Percentiles rank a stretch among this genome's conserved stretches.
Conservation (phyloP, 2,888 invertebrate species). For the Lasioglossum vierecki region DNA sequence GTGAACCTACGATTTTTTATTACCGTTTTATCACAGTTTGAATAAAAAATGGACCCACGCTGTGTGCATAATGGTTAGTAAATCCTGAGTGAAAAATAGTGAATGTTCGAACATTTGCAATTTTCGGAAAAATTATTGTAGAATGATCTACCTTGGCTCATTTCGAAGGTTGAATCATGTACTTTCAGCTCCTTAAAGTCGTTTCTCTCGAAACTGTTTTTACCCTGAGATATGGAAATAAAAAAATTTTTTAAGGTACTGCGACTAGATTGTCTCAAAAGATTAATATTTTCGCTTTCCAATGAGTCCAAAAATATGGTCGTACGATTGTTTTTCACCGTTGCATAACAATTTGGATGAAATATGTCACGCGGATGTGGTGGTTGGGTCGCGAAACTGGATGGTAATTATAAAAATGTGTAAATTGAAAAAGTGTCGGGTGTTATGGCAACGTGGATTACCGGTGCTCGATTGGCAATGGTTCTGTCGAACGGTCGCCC, state of each 20-base stretch:
- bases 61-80: too few relatives aligned
- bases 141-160: background rate
- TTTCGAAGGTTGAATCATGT: rapidly evolving
- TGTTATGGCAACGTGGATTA: background rate
- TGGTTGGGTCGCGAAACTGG: background rate
- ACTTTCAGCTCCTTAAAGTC: background rate
- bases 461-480: background rate
- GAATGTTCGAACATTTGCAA: rapidly evolving
- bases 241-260: too few relatives aligned
- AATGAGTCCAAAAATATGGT: background rate
- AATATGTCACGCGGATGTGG: background rate
- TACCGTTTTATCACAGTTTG: background rate
- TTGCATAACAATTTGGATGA: background rate
- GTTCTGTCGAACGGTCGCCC: background rate
- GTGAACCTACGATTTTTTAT: background rate
- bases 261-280: rapidly evolving
- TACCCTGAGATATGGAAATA: background rate
- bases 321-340: background rate
- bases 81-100: too few relatives aligned
- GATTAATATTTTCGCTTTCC: background rate
- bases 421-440: background rate
- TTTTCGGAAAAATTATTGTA: background rate
- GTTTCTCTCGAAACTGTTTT: background rate
- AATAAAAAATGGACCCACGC: too few relatives aligned
- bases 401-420: background rate